Percentiles rank a stretch among this genome's conserved stretches.
phyloP scores from a whole-genome alignment of 2,797 vertebrate genomes.

The Salmo trutta region DNA sequence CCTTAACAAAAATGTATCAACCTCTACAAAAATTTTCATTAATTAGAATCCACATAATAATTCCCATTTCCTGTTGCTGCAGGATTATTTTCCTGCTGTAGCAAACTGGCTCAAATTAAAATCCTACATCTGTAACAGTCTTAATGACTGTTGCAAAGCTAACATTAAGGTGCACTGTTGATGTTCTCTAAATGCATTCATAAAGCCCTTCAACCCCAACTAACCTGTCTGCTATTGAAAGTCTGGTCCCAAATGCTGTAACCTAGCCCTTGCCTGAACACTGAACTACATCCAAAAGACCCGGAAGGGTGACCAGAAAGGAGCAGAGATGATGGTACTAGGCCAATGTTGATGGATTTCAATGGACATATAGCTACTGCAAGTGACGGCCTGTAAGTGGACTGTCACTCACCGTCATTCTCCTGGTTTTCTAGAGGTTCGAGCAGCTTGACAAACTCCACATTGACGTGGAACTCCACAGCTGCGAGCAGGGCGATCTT shows the following conservation, averaged over 20 bases:
- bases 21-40: no score
- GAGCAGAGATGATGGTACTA: not conserved
- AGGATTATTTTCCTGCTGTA: no score
- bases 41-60: no score
- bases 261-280: not conserved
- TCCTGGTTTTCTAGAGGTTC: slow-evolving; percentile 94
- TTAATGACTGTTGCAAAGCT: not conserved
- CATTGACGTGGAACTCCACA: slow-evolving; percentile 94
- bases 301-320: not conserved
- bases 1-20: no score
- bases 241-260: not conserved
- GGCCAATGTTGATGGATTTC: not conserved
- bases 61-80: no score
- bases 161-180: not conserved
- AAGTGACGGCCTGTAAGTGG: no score
- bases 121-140: no score
- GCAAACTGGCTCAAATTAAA: no score
- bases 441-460: slow-evolving; percentile 91
- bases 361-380: not conserved
- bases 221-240: not conserved
- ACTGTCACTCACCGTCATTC: slow-evolving; percentile 81
- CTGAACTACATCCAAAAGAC: not conserved
- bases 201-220: not conserved
- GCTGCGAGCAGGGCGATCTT: slow-evolving; percentile 93
- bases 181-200: not conserved